A percentile compares a stretch with the other conserved stretches of the same genome.
Conservation (phyloP, 2,113 vertebrate genomes). For the Gallinago paraguaiae region DNA sequence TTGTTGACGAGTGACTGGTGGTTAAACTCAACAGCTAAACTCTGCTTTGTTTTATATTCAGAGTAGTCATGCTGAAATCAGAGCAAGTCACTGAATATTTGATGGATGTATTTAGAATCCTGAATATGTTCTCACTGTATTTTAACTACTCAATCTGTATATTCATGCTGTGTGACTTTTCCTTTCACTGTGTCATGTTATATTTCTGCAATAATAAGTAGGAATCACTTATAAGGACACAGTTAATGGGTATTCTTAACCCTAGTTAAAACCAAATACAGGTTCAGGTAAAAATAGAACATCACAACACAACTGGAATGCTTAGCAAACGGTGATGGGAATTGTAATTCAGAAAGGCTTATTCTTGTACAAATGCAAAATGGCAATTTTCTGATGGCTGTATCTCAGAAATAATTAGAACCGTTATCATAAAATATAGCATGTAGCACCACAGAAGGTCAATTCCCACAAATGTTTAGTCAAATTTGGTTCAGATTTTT, state of each 20-base stretch:
- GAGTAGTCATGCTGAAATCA: neutral
- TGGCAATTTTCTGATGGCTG: neutral
- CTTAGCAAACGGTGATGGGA: neutral
- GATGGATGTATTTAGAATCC: neutral
- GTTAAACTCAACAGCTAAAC: neutral
- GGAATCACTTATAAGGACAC: conserved; percentile 3
- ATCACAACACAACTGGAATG: neutral
- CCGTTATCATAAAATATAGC: neutral
- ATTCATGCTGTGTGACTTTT: neutral
- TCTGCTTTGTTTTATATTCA: neutral
- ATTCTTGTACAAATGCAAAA: neutral
- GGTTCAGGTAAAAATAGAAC: neutral
- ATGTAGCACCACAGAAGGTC: neutral
- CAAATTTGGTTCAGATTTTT: conserved; percentile 19
- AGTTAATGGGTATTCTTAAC: conserved; percentile 34
- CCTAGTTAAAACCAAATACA: neutral
- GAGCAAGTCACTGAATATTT: neutral
- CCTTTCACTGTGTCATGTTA: neutral
- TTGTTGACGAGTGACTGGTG: neutral
- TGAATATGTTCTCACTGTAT: neutral
- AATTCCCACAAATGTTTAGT: neutral
- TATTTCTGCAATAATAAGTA: neutral
- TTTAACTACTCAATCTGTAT: neutral
- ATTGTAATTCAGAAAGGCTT: neutral
- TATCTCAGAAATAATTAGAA: conserved; percentile 20